phyloP scores from a whole-genome alignment of 2,888 invertebrate genomes.

The Acleris sparsana region DNA sequence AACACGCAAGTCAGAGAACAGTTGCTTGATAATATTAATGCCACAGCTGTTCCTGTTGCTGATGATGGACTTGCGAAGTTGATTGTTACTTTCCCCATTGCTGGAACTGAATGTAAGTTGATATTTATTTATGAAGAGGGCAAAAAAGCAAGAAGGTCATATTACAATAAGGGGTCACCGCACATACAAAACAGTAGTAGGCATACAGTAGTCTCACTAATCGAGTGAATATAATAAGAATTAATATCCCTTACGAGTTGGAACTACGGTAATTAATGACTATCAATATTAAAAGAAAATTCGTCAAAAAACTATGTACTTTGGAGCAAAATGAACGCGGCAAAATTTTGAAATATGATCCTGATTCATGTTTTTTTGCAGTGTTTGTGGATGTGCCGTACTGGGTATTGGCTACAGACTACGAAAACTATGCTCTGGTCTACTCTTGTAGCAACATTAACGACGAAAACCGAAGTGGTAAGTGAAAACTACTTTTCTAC shows the following conservation, averaged over 20 bases:
- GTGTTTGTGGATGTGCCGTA: slow-evolving; percentile 32
- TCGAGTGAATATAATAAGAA: no score
- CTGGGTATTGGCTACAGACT: slow-evolving; percentile 84
- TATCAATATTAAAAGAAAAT: no score
- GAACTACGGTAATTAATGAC: no score
- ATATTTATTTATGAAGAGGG: no score
- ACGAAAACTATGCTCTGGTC: slow-evolving; percentile 78
- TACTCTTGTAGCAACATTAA: slow-evolving; percentile 37
- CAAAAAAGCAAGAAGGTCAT: no score
- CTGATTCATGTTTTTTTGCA: slow-evolving; percentile 17
- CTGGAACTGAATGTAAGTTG: slow-evolving; percentile 55
- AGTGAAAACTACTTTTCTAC: neutral
- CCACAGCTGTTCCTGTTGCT: slow-evolving; percentile 53
- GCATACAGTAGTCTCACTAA: no score
- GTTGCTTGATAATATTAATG: slow-evolving; percentile 55
- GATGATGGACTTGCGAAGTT: slow-evolving; percentile 61
- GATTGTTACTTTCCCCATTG: slow-evolving; percentile 58
- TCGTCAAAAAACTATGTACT: no score
- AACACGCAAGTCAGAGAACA: slow-evolving; percentile 66
- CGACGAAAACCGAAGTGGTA: slow-evolving; percentile 37
- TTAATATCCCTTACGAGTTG: no score
- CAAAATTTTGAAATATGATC: no score
- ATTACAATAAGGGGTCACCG: no score
- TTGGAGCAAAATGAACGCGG: no score
- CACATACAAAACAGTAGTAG: no score